Evolutionary conservation across 2,888 invertebrate species (phyloP).

Genomic region (Oasisia sp.): DNA sequence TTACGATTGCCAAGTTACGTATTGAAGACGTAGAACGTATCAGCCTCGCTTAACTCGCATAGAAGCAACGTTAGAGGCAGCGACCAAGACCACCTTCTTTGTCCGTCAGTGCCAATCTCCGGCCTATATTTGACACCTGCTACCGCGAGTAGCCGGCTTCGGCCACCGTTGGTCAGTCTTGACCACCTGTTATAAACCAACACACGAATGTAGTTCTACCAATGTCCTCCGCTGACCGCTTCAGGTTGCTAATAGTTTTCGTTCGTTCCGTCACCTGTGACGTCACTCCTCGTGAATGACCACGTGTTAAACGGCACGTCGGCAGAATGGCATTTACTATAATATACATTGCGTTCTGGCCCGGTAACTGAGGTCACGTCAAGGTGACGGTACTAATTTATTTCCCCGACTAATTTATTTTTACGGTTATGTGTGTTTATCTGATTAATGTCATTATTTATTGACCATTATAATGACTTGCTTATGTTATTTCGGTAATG

Average conservation of each 20-base stretch:
- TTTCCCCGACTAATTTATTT: neutral
- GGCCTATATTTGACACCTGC: neutral
- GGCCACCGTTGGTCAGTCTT: neutral
- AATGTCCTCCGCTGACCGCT: neutral
- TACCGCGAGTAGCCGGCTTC: neutral
- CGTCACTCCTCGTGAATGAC: neutral
- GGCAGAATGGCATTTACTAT: neutral
- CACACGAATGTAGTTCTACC: neutral
- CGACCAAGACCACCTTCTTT: neutral
- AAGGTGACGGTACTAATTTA: neutral
- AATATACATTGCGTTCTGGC: neutral
- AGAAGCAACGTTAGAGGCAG: neutral
- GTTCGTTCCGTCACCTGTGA: neutral
- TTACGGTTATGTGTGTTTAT: neutral
- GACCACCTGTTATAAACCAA: neutral
- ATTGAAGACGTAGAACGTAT: neutral
- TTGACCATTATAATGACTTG: neutral
- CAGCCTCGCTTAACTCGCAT: neutral
- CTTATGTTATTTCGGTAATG: neutral
- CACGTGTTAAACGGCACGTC: neutral
- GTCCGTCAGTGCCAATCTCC: neutral
- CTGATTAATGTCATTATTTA: neutral
- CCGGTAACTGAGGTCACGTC: conserved; percentile 3
- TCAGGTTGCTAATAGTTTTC: neutral
- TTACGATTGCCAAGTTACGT: neutral